Conservation (phyloP, 2,888 invertebrate genomes). For the Deroplatys truncata region DNA sequence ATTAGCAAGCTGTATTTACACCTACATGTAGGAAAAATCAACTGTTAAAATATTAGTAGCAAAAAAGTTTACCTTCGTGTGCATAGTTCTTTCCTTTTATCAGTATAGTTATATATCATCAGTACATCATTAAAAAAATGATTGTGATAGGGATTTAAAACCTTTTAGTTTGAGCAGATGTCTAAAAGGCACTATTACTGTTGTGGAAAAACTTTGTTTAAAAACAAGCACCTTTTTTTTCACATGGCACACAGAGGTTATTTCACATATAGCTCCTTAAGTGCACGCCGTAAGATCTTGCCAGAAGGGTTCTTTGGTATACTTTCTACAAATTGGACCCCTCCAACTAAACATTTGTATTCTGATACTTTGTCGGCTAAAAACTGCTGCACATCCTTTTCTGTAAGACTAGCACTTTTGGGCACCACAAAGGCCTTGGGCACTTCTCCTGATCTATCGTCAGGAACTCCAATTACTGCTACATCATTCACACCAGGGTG, state of each 20-base stretch:
- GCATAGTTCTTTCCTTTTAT: too few species aligned
- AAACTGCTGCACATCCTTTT: constrained; percentile 41
- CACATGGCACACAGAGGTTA: background rate
- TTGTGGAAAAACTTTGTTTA: too few species aligned
- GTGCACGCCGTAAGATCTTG: constrained; percentile 68
- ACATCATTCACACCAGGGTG: constrained; percentile 74
- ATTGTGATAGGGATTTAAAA: too few species aligned
- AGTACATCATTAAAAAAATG: too few species aligned
- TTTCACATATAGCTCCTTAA: constrained; percentile 36
- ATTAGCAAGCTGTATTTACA: too few species aligned
- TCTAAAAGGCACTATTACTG: too few species aligned
- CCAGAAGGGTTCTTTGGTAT: constrained; percentile 74
- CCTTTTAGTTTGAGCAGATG: too few species aligned
- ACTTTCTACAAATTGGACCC: constrained; percentile 61
- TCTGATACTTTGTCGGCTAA: constrained; percentile 12
- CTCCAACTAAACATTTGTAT: constrained; percentile 48
- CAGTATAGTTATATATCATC: too few species aligned
- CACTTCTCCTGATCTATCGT: constrained; percentile 64
- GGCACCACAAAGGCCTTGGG: constrained; percentile 71
- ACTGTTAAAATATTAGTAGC: too few species aligned
- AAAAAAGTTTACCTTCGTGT: too few species aligned
- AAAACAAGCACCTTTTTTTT: too few species aligned
- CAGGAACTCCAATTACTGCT: constrained; percentile 75
- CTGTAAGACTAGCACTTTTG: constrained; percentile 46
- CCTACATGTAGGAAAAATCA: too few species aligned